phyloP scores from a whole-genome alignment of 2,888 invertebrate genomes.

The Drosophila pseudotakahashii region DNA sequence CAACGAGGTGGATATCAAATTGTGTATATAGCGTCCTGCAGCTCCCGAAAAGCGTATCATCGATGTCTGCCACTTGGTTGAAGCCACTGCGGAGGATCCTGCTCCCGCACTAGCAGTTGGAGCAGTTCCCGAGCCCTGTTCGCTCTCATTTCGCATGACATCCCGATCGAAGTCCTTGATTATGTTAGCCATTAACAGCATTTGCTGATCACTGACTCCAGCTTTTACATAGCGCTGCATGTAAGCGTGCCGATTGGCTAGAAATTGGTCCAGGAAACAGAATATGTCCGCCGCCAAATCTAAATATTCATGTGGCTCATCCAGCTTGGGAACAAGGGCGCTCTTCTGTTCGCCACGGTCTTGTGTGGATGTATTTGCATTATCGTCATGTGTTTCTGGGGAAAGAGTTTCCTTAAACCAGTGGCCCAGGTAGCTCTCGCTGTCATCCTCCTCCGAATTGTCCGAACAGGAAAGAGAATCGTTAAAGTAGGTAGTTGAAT shows the following conservation, averaged over 20 bases:
- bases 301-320: conserved; percentile 94
- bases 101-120: conserved; percentile 19
- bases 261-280: conserved; percentile 91
- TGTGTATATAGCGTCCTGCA: conserved; percentile 85
- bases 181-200: conserved; percentile 93
- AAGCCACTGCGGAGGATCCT: conserved; percentile 36
- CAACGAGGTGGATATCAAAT: conserved; percentile 89
- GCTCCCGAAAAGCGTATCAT: conserved; percentile 84
- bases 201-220: conserved; percentile 92
- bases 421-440: conserved; percentile 87
- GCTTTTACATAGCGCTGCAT: conserved; percentile 88
- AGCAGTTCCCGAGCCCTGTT: conserved; percentile 84
- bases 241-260: conserved; percentile 86
- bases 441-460: conserved; percentile 93
- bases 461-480: conserved; percentile 96
- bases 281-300: conserved; percentile 94
- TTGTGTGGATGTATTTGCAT: conserved; percentile 86
- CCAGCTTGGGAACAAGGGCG: conserved; percentile 89
- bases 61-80: conserved; percentile 83
- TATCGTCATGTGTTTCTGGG: conserved; percentile 85
- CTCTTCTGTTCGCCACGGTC: conserved; percentile 86
- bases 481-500: conserved; percentile 98
- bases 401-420: conserved; percentile 98
- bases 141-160: conserved; percentile 93
- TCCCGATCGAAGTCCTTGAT: conserved; percentile 96